Percentiles rank a stretch among this genome's conserved stretches.
phyloP scores from a whole-genome alignment of 1,140 invertebrate species.

The Nomia melanderi region DNA sequence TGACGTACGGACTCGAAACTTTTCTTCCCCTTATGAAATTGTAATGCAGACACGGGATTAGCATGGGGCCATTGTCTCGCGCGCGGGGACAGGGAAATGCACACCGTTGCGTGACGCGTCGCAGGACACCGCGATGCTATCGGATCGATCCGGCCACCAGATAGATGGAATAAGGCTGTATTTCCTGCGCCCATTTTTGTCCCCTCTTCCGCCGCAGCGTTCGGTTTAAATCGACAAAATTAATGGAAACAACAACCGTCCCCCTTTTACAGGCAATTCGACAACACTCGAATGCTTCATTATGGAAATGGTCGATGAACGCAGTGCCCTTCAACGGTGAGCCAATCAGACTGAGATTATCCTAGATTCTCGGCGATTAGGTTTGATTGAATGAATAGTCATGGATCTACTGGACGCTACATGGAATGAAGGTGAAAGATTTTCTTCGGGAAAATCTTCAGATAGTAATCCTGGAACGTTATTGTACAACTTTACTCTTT shows the following conservation, averaged over 20 bases:
- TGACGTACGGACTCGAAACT: slow-evolving; percentile 56
- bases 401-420: no score
- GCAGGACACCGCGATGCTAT: slow-evolving; percentile 50
- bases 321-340: neutral
- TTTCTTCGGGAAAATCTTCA: no score
- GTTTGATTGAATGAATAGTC: no score
- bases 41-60: slow-evolving; percentile 70
- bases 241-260: slow-evolving; percentile 33
- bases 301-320: slow-evolving; percentile 25
- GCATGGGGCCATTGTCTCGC: slow-evolving; percentile 67
- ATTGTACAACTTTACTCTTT: no score
- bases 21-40: slow-evolving; percentile 70
- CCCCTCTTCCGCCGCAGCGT: neutral
- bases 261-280: slow-evolving; percentile 12
- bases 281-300: slow-evolving; percentile 20
- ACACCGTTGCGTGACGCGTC: slow-evolving; percentile 36
- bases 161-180: slow-evolving; percentile 8
- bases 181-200: slow-evolving; percentile 39
- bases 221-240: slow-evolving; percentile 37
- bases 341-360: neutral
- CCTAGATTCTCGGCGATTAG: neutral
- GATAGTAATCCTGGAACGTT: no score
- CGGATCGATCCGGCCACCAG: slow-evolving; percentile 52
- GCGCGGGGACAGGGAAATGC: slow-evolving; percentile 34
- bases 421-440: no score